Evolutionary conservation across 2,797 vertebrate genomes (phyloP).

Genomic region (Hyperoplus lanceolatus): DNA sequence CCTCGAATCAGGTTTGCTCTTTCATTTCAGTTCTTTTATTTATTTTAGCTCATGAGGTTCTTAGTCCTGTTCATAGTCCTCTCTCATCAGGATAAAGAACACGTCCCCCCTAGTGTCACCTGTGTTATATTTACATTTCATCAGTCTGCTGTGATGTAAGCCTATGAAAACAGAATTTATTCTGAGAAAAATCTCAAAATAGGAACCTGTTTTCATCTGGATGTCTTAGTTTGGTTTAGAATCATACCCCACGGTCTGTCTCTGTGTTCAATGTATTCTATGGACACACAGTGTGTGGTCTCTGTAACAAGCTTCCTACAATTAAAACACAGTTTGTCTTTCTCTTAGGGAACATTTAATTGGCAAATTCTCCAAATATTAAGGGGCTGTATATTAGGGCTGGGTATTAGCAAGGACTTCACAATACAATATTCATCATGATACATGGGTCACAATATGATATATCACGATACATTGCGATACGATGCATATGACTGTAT

Average conservation of each 20-base stretch:
- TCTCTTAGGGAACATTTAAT: neutral
- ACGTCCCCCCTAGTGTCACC: conserved; percentile 41
- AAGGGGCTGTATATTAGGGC: neutral
- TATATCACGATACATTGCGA: no score
- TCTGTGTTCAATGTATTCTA: conserved; percentile 17
- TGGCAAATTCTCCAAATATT: neutral
- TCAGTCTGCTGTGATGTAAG: conserved; percentile 47
- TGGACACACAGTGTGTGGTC: conserved; percentile 25
- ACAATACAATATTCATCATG: no score
- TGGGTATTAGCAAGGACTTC: no score
- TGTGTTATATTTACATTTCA: conserved; percentile 68
- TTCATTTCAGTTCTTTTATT: conserved; percentile 93
- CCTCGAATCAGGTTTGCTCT: conserved; percentile 99
- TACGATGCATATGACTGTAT: no score
- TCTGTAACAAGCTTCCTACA: neutral
- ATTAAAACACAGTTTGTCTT: neutral
- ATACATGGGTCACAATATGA: no score
- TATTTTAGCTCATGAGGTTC: conserved; percentile 82
- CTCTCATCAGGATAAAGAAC: conserved; percentile 47
- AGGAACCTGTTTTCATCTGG: conserved; percentile 38
- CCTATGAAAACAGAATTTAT: conserved; percentile 53
- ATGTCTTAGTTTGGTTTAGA: conserved; percentile 25
- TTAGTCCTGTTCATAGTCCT: conserved; percentile 65
- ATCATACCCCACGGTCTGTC: conserved; percentile 22
- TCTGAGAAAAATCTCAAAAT: conserved; percentile 34